Conservation (phyloP, 2,888 invertebrate genomes). For the Chloroclysta siterata region DNA sequence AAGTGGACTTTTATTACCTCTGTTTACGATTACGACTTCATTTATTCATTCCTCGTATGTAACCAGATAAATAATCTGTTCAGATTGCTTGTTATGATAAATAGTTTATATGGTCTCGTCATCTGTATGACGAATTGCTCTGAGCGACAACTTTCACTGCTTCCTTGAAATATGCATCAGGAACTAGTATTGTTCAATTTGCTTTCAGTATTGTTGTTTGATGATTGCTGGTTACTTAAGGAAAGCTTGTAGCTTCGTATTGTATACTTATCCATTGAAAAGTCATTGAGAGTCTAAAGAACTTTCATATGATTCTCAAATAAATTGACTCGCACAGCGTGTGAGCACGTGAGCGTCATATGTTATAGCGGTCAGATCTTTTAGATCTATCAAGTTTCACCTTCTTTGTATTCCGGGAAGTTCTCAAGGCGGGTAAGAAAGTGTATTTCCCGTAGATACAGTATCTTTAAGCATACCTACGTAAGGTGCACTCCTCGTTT, state of each 20-base stretch:
- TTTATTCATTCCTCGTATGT: slow-evolving; percentile 23
- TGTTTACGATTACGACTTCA: slow-evolving; percentile 29
- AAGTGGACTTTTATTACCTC: slow-evolving; percentile 31
- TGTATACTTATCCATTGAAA: slow-evolving; percentile 8
- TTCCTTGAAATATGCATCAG: slow-evolving; percentile 33
- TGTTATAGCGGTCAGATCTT: slow-evolving; percentile 58
- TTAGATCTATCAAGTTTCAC: slow-evolving; percentile 63
- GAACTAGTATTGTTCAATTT: slow-evolving; percentile 31
- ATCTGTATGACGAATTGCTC: slow-evolving; percentile 42
- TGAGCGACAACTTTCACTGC: slow-evolving; percentile 42
- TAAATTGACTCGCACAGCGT: slow-evolving; percentile 23
- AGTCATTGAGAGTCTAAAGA: slow-evolving; percentile 12
- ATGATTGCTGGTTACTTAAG: slow-evolving; percentile 2
- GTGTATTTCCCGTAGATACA: slow-evolving; percentile 58
- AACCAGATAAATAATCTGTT: slow-evolving; percentile 29
- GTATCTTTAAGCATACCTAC: slow-evolving; percentile 26
- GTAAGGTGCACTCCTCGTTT: slow-evolving; percentile 30
- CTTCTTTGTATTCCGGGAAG: slow-evolving; percentile 68
- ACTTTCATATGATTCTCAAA: slow-evolving; percentile 20
- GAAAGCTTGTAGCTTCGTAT: slow-evolving; percentile 8
- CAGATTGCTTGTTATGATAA: slow-evolving; percentile 28
- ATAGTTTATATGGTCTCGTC: slow-evolving; percentile 38
- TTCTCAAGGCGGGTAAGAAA: slow-evolving; percentile 53
- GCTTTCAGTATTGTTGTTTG: slow-evolving; percentile 10
- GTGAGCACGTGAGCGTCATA: slow-evolving; percentile 35